Evolutionary conservation across 2,113 vertebrate genomes (phyloP).

Genomic region (Oriolus oriolus): DNA sequence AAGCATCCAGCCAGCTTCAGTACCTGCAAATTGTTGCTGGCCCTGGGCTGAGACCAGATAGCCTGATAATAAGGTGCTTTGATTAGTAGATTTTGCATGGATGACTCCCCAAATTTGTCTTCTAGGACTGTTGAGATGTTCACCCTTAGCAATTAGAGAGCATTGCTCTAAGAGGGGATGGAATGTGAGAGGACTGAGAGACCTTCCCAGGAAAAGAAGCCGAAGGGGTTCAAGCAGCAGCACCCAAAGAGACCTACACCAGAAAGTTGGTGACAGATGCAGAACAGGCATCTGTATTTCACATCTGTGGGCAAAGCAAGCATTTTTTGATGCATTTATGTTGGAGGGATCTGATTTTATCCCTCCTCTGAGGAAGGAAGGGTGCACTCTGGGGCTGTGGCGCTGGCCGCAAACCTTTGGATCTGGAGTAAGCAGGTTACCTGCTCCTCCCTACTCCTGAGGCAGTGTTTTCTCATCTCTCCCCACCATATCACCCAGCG

Average conservation of each 20-base stretch:
- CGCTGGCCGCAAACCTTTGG: not conserved
- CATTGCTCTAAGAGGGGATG: accelerated
- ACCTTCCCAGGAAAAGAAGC: not conserved
- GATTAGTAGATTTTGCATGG: not conserved
- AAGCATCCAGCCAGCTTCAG: not conserved
- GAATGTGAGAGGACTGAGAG: not conserved
- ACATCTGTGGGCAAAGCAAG: not conserved
- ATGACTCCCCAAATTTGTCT: not conserved
- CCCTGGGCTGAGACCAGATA: not conserved
- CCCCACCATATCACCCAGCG: not conserved
- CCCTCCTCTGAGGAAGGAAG: not conserved
- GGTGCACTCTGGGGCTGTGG: not conserved
- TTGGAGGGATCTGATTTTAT: not conserved
- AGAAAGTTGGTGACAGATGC: not conserved
- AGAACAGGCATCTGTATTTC: not conserved
- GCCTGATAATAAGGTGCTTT: not conserved
- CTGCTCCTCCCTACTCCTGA: not conserved
- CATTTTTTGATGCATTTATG: not conserved
- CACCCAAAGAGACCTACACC: not conserved
- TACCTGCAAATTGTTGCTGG: not conserved
- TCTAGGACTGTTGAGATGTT: not conserved
- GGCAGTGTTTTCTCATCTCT: not conserved
- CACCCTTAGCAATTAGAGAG: not conserved
- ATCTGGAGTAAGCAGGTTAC: not conserved
- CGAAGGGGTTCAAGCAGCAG: not conserved